Percentiles rank a stretch among this genome's conserved stretches.
Conservation (phyloP, 2,113 vertebrate genomes). For the Xyrauchen texanus region DNA sequence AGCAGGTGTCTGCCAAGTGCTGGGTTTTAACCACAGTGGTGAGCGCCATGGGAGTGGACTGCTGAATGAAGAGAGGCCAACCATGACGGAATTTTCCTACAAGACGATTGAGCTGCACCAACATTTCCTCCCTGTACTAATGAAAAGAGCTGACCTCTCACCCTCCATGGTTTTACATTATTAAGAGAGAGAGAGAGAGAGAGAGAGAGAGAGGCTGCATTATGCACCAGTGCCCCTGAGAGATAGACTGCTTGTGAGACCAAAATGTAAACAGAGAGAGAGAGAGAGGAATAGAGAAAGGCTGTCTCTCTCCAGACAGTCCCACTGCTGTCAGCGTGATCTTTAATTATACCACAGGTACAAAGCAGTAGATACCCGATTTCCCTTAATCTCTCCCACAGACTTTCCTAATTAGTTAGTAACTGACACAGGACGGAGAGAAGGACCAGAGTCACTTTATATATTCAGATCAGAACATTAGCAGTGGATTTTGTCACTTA, state of each 20-base stretch:
- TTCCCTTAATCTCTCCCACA: slow-evolving; percentile 38
- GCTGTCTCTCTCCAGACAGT: slow-evolving; percentile 26
- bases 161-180: slow-evolving; percentile 49
- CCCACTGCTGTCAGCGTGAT: slow-evolving; percentile 34
- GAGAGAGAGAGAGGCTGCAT: slow-evolving; percentile 20
- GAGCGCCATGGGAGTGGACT: slow-evolving; percentile 16
- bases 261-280: slow-evolving; percentile 44
- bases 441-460: not conserved
- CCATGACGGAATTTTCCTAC: slow-evolving; percentile 53
- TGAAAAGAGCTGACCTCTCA: slow-evolving; percentile 52
- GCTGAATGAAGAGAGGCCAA: slow-evolving; percentile 43
- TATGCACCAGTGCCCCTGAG: slow-evolving; percentile 20
- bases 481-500: not conserved
- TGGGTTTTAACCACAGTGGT: slow-evolving; percentile 38
- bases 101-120: slow-evolving; percentile 47
- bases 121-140: slow-evolving; percentile 52
- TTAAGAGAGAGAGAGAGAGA: slow-evolving; percentile 34
- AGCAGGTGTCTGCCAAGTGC: slow-evolving; percentile 37
- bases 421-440: slow-evolving; percentile 31
- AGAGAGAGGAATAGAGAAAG: slow-evolving; percentile 33
- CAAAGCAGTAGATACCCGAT: slow-evolving; percentile 34
- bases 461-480: slow-evolving; percentile 22
- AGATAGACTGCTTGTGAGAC: slow-evolving; percentile 1
- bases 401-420: slow-evolving; percentile 47
- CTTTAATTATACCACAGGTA: slow-evolving; percentile 55